Base-by-base conservation (phyloP, 2,797 vertebrate genomes). In the Sciaenops ocellatus region DNA sequence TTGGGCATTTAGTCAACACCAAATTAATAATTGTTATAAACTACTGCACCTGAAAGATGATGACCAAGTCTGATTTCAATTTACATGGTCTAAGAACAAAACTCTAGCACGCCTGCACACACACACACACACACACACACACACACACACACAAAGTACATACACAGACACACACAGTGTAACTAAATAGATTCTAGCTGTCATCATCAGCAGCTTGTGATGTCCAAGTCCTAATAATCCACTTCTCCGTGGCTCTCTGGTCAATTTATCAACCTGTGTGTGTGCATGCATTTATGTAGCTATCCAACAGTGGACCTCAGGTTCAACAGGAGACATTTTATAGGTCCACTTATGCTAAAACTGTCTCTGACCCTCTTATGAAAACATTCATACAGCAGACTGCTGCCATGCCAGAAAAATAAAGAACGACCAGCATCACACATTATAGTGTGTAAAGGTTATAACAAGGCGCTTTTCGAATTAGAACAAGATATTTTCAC, bases 1-100 rank as follows among this genome's bases (percentile, higher is more conserved):
- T 28, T 70, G 69, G 73, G 83, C 79, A 78, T 87, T 76, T 67
- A 69, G 73, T 69, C 64, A 69, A 69, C 61, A 48, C 15, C 42
- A 26, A 82, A 78, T 9, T 81, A 80, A 71, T 51, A 50, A 62
- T 82, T 60, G 54, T 16, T 22, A 42, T 24, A 69, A 79, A 69
- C 15, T 22, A 15, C 41, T 48, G 73, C 48, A 55, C 50, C 61
- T 55, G 60, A 41, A 69, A 34, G 22, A 62, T 30, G 61, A 81
- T 34, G 61, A 30, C 24, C 20, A 68, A 0, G 22, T 63, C 52
- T 69, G 48, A 79, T 69, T 78, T 42, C 54, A 18, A 56, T 64
- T 63, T 50, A 59, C 44, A 42, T 8, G 38, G 42, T 51, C 51
- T 2, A 15, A 51, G 44, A 71, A 30, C 41, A 72, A 41, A 65